Conservation (phyloP, 2,797 vertebrate genomes). For the Cichlasoma orientale region DNA sequence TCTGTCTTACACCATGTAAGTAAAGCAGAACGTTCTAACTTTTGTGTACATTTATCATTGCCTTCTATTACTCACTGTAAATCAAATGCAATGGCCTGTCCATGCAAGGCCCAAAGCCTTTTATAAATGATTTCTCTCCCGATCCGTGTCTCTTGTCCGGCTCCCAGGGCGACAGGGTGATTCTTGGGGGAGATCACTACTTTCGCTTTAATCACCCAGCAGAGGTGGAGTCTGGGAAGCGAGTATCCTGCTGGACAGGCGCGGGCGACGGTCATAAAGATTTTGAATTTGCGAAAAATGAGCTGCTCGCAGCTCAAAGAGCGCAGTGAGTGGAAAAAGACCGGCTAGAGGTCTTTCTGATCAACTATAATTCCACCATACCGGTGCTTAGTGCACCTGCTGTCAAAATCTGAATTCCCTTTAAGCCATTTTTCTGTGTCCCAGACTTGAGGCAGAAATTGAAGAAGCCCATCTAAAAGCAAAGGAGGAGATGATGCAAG, state of each 20-base stretch:
- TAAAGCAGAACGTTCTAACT: background rate
- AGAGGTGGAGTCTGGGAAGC: conserved; percentile 88
- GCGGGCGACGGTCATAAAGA: conserved; percentile 87
- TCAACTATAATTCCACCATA: background rate
- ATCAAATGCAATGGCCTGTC: background rate
- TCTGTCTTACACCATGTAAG: conserved; percentile 92
- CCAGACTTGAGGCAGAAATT: conserved; percentile 93
- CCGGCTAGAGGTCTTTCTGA: background rate
- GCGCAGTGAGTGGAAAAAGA: conserved; percentile 84
- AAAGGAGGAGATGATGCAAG: conserved; percentile 95
- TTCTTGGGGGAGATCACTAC: conserved; percentile 97
- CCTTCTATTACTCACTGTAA: rapidly evolving
- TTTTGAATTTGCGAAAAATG: conserved; percentile 97
- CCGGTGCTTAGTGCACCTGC: background rate
- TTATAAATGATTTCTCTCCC: background rate
- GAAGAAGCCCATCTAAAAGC: conserved; percentile 91
- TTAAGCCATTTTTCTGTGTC: conserved; percentile 17
- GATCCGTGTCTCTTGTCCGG: background rate
- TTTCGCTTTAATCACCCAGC: conserved; percentile 97
- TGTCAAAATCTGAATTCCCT: background rate
- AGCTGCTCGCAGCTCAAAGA: conserved; percentile 89
- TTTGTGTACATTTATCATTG: background rate
- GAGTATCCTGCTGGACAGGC: conserved; percentile 72
- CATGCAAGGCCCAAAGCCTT: background rate
- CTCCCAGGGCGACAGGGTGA: conserved; percentile 90